phyloP scores from a whole-genome alignment of 2,888 invertebrate species.

The Phragmatobia fuliginosa region DNA sequence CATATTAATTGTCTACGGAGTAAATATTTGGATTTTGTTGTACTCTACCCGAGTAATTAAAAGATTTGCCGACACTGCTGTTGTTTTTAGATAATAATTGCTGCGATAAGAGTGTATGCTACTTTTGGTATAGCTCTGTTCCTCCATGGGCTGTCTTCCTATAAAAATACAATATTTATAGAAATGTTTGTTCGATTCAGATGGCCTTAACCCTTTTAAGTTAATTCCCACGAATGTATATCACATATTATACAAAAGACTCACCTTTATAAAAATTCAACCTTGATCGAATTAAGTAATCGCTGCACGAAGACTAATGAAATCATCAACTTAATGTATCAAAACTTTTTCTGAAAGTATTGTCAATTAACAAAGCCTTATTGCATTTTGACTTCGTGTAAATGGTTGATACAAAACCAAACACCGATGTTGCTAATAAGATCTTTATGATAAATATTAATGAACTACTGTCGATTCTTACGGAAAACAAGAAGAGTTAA shows the following conservation, averaged over 20 bases:
- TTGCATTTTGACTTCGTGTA: conserved; percentile 66
- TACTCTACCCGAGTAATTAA: not conserved
- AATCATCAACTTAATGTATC: conserved; percentile 52
- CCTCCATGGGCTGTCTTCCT: too few relatives aligned
- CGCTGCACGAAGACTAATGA: conserved; percentile 42
- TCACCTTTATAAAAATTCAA: not conserved
- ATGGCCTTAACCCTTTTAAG: not conserved
- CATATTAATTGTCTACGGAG: too few relatives aligned
- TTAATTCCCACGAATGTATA: not conserved
- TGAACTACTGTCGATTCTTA: conserved; percentile 29
- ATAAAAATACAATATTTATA: too few relatives aligned
- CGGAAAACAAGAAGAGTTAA: conserved; percentile 21
- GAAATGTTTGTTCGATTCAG: too few relatives aligned
- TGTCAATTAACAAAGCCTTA: conserved; percentile 61
- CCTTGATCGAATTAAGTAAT: conserved; percentile 20
- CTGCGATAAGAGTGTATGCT: not conserved
- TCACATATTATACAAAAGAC: not conserved
- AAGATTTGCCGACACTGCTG: not conserved
- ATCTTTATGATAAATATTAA: conserved; percentile 71
- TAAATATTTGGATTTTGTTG: not conserved
- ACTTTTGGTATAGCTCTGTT: not conserved
- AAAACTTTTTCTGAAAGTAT: conserved; percentile 47
- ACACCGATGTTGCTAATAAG: conserved; percentile 62
- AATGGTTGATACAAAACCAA: conserved; percentile 55
- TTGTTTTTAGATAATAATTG: not conserved